These are phyloP conservation scores for Bos indicus DNA, from an alignment of 2,113 vertebrate species.

Conservation along the genomic window DNA sequence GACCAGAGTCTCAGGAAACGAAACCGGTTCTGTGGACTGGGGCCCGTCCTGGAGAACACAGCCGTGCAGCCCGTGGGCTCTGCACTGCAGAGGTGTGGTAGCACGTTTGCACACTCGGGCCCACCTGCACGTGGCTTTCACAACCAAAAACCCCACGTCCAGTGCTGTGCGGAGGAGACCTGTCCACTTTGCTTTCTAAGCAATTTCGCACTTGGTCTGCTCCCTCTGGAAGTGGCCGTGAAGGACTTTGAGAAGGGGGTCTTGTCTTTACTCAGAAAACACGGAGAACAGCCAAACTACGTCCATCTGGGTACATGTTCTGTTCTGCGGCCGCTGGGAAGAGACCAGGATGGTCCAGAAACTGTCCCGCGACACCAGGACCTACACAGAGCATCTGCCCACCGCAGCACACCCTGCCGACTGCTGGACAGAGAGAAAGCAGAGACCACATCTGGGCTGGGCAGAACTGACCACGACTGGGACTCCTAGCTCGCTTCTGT, in stretches of 20 bases:
- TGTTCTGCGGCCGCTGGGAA: fast-evolving
- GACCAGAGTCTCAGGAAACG: background rate
- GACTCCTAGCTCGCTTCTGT: fast-evolving
- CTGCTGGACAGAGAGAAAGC: background rate
- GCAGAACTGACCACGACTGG: fast-evolving
- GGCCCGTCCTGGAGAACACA: background rate
- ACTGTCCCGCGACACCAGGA: fast-evolving
- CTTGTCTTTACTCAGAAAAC: no score
- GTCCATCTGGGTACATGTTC: fast-evolving
- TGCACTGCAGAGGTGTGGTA: fast-evolving
- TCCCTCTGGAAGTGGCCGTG: fast-evolving
- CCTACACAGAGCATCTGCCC: fast-evolving
- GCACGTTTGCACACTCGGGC: background rate
- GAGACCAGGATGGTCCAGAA: background rate
- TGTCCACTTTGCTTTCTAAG: fast-evolving
- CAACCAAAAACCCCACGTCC: fast-evolving
- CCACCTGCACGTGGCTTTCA: background rate
- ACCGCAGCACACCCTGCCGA: fast-evolving
- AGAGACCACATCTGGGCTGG: background rate
- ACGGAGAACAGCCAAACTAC: fast-evolving
- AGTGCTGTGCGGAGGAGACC: fast-evolving
- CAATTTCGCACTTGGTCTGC: fast-evolving
- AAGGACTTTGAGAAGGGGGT: background rate
- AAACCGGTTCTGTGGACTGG: background rate
- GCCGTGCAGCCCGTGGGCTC: background rate